Conservation (phyloP, 2,113 vertebrate species). For the Phycodurus eques region DNA sequence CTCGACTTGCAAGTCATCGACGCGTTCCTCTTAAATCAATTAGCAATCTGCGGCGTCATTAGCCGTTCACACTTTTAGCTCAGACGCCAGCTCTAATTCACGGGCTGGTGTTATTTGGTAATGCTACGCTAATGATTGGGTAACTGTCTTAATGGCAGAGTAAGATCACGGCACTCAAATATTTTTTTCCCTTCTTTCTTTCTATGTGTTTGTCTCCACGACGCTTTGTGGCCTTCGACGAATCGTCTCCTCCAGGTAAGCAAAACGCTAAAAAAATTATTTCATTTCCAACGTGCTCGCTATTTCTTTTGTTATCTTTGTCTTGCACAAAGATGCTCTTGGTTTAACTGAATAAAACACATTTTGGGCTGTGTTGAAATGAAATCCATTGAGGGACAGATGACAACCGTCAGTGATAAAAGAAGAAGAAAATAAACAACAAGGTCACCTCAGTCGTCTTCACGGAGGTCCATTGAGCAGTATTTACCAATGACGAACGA, state of each 20-base stretch:
- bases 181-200: constrained; percentile 1
- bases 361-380: background rate
- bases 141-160: constrained; percentile 50
- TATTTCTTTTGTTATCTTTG: background rate
- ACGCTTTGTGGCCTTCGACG: constrained; percentile 12
- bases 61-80: constrained; percentile 40
- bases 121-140: constrained; percentile 39
- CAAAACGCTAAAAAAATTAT: background rate
- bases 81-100: constrained; percentile 37
- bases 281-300: background rate
- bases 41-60: constrained; percentile 62
- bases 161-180: constrained; percentile 21
- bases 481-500: constrained; percentile 37
- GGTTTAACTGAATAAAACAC: background rate
- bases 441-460: constrained; percentile 64
- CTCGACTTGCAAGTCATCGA: constrained; percentile 36
- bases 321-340: background rate
- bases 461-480: constrained; percentile 50
- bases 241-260: constrained; percentile 60
- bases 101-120: constrained; percentile 48
- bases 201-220: constrained; percentile 6
- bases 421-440: constrained; percentile 17
- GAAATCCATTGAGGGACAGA: background rate
- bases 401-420: background rate
- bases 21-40: constrained; percentile 63